Conservation (phyloP, 2,113 vertebrate genomes). For the Actenoides hombroni region DNA sequence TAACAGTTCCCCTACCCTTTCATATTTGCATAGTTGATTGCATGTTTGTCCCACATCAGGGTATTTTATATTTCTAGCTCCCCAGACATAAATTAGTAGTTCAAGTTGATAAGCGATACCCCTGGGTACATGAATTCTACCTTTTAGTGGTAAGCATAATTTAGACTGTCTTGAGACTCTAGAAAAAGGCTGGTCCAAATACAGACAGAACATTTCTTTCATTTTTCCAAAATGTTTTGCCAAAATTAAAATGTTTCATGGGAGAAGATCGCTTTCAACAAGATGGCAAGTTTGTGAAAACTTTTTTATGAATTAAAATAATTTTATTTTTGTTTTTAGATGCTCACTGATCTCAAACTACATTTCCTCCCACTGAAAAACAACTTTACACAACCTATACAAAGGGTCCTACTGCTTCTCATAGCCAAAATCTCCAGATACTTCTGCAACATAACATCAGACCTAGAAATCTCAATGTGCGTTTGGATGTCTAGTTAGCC, state of each 20-base stretch:
- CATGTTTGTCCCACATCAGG: background rate
- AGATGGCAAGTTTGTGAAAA: background rate
- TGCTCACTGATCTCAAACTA: background rate
- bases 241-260: background rate
- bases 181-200: background rate
- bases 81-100: background rate
- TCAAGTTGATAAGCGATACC: background rate
- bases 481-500: background rate
- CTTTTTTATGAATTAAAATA: background rate
- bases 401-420: background rate
- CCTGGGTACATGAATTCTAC: background rate
- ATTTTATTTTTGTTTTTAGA: background rate
- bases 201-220: background rate
- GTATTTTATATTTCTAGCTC: background rate
- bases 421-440: background rate
- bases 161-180: background rate
- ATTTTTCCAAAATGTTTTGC: background rate
- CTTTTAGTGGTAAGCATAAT: background rate
- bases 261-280: background rate
- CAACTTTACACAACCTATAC: background rate
- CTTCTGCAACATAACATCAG: background rate
- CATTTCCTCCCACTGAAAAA: background rate
- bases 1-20: background rate
- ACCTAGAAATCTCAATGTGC: background rate
- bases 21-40: slow-evolving; percentile 32